These are phyloP conservation scores for Sthenelais limicola DNA, from an alignment of 2,888 invertebrate genomes.

Conservation along the genomic window DNA sequence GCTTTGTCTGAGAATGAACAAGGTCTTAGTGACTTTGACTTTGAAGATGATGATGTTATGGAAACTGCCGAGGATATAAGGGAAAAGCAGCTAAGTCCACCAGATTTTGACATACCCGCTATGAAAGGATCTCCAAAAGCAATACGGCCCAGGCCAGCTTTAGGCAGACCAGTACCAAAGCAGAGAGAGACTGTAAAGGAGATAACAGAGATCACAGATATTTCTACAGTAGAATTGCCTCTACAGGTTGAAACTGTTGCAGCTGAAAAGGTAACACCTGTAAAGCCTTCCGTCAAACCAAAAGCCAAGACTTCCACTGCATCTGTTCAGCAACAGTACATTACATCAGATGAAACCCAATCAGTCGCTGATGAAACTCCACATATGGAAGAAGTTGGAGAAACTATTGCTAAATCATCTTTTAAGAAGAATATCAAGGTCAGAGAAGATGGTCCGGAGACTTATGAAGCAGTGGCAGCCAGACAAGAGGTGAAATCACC, in stretches of 20 bases:
- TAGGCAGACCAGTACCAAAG: constrained; percentile 12
- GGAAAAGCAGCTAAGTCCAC: not conserved
- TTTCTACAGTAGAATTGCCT: not conserved
- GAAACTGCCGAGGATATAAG: not conserved
- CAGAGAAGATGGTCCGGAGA: constrained; percentile 7
- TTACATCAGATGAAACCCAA: no score
- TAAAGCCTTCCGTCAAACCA: not conserved
- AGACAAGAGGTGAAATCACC: not conserved
- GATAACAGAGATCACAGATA: constrained; percentile 7
- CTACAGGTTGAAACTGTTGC: no score
- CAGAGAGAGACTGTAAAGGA: not conserved
- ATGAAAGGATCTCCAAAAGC: constrained; percentile 28
- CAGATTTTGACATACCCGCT: not conserved
- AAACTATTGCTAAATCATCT: constrained; percentile 1
- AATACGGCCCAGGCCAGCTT: constrained; percentile 7
- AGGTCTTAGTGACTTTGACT: constrained; percentile 30
- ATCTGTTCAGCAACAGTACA: no score
- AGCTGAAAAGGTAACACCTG: no score
- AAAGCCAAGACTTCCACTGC: no score
- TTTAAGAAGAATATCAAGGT: constrained; percentile 24
- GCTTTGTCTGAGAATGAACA: constrained; percentile 30
- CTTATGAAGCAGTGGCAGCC: not conserved
- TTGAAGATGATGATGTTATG: constrained; percentile 19
- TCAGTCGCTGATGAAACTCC: not conserved
- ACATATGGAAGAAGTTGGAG: not conserved